Evolutionary conservation across 1,140 invertebrate species (phyloP).

Genomic region (Nephotettix cincticeps): DNA sequence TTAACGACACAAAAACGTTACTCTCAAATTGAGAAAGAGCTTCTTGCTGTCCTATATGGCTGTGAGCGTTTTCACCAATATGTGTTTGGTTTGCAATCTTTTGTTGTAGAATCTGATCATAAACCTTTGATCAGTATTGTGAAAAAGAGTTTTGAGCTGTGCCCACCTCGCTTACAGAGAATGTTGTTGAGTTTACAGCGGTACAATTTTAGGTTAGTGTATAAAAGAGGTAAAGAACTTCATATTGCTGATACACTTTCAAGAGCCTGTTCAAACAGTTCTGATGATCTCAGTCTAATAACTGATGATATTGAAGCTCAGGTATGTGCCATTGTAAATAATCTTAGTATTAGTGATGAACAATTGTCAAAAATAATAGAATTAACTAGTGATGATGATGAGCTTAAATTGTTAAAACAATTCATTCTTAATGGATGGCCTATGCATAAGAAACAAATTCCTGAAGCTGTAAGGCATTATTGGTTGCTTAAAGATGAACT

Average conservation of each 20-base stretch:
- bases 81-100: neutral
- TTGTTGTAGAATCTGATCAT: neutral
- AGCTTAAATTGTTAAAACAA: too few species aligned
- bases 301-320: constrained; percentile 4
- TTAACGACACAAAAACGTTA: constrained; percentile 45
- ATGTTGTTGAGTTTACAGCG: neutral
- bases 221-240: neutral
- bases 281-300: neutral
- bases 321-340: neutral
- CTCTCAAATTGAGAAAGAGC: constrained; percentile 50
- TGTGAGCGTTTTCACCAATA: constrained; percentile 42
- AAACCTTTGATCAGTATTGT: neutral
- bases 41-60: constrained; percentile 43
- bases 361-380: neutral
- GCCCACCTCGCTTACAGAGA: neutral
- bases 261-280: neutral
- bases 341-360: neutral
- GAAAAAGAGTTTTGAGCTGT: neutral
- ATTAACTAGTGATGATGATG: too few species aligned
- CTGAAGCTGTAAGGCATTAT: neutral
- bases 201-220: neutral
- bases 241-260: neutral
- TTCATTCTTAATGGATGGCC: neutral
- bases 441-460: neutral
- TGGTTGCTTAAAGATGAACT: neutral